These are phyloP conservation scores for Rhabditophanes sp. DNA, from an alignment of 2,888 invertebrate species.

Conservation along the genomic window DNA sequence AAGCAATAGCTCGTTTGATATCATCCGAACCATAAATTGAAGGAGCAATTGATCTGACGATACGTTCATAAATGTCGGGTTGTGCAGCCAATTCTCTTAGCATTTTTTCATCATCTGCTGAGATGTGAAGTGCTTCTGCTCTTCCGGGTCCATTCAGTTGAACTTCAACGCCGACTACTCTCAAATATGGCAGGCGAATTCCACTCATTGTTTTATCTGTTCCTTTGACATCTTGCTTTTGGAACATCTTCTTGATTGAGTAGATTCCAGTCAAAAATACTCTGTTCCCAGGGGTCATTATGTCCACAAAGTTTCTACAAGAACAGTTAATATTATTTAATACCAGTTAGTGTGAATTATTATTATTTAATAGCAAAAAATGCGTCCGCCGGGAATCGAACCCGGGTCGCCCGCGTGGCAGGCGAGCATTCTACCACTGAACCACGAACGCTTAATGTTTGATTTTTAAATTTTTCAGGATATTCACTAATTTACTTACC, in stretches of 20 bases:
- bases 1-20: slow-evolving; percentile 89
- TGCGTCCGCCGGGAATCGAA: slow-evolving; percentile 30
- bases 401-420: slow-evolving; percentile 32
- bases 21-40: slow-evolving; percentile 84
- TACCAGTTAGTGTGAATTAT: slow-evolving; percentile 2
- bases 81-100: slow-evolving; percentile 56
- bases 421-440: slow-evolving; percentile 35
- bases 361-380: no score
- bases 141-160: slow-evolving; percentile 52
- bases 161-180: slow-evolving; percentile 76
- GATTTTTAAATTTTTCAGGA: slow-evolving; percentile 3
- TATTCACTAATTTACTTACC: slow-evolving; percentile 50
- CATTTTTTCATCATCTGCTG: slow-evolving; percentile 30
- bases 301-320: slow-evolving; percentile 65
- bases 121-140: slow-evolving; percentile 21
- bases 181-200: slow-evolving; percentile 78
- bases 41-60: slow-evolving; percentile 79
- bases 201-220: slow-evolving; percentile 55
- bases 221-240: slow-evolving; percentile 20
- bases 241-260: slow-evolving; percentile 69
- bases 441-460: slow-evolving; percentile 19
- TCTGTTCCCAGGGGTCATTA: slow-evolving; percentile 84
- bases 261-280: slow-evolving; percentile 75
- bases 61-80: slow-evolving; percentile 69
- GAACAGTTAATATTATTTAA: neutral